Evolutionary conservation across 2,888 invertebrate species (phyloP), one percentile per base, ranked within the genome.

Genomic region (Diaperis boleti): DNA sequence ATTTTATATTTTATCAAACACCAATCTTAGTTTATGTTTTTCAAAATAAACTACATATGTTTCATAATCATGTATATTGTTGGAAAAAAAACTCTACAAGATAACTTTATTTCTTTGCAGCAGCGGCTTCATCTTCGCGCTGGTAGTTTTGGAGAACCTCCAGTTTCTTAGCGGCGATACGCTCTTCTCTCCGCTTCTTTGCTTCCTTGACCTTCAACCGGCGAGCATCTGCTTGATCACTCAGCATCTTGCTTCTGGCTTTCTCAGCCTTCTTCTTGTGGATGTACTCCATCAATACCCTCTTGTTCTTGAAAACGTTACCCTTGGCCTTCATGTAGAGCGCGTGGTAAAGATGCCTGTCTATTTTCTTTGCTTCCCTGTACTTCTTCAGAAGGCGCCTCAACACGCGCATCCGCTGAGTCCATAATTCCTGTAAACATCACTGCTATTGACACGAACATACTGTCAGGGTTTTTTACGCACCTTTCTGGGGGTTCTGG

Each of bases 181-280:
- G 89, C 79, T 98, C 97, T 78, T 97, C 97, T 65, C 98, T 91
- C 59, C 99, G 94, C 83, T 95, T 96, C 76, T 97, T 92, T 0
- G 98, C 97, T 82, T 99, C 98, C 83, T 95, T 95, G 67, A 96
- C 96, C 85, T 96, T 98, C 79, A 90, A 89, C 80, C 99, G 91
- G 73, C 98, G 91, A 65, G 99, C 98, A 82, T 99, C 98, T 26
- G 98, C 98, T 84, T 98, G 98, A 83, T 99, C 98, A 74, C 95
- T 82, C 73, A 94, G 86, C 94, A 97, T 96, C 87, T 99, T 99
- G 75, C 95, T 91, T 84, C 99, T 92, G 71, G 95, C 93, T 83
- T 98, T 98, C 85, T 99, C 99, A 45, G 98, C 96, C 90, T 99
- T 99, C 91, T 97, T 98, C 88, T 99, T 99, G 88, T 99, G 99